Conservation (phyloP, 1,140 invertebrate species). For the Trachymyrmex cornetzi region DNA sequence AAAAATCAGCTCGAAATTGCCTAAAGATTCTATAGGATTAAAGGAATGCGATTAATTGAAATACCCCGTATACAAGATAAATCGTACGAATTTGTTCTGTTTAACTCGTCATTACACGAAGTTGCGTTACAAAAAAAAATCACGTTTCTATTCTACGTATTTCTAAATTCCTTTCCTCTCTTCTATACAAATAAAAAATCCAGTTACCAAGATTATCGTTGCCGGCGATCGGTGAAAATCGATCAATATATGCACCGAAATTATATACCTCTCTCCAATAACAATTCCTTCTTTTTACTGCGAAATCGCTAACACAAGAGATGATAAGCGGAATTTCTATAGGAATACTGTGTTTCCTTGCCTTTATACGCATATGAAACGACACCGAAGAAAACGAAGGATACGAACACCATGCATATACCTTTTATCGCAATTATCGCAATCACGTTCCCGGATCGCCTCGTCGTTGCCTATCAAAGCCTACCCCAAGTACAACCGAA, state of each 20-base stretch:
- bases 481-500: neutral
- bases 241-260: neutral
- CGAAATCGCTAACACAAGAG: neutral
- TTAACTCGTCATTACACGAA: neutral
- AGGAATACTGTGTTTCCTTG: neutral
- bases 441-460: constrained; percentile 16
- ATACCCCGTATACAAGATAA: neutral
- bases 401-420: constrained; percentile 9
- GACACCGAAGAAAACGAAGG: neutral
- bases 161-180: neutral
- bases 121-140: neutral
- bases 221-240: neutral
- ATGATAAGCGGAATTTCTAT: neutral
- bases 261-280: constrained; percentile 6
- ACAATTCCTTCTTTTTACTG: neutral
- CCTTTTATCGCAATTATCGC: constrained; percentile 25
- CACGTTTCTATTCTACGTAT: neutral
- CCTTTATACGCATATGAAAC: neutral
- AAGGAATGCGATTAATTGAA: neutral
- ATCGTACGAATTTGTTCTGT: neutral
- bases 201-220: constrained; percentile 1
- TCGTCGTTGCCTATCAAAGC: constrained; percentile 20
- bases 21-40: neutral
- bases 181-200: neutral
- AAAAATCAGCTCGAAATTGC: neutral